Base-by-base conservation (phyloP, 2,888 invertebrate species). In the Craniophora ligustri region DNA sequence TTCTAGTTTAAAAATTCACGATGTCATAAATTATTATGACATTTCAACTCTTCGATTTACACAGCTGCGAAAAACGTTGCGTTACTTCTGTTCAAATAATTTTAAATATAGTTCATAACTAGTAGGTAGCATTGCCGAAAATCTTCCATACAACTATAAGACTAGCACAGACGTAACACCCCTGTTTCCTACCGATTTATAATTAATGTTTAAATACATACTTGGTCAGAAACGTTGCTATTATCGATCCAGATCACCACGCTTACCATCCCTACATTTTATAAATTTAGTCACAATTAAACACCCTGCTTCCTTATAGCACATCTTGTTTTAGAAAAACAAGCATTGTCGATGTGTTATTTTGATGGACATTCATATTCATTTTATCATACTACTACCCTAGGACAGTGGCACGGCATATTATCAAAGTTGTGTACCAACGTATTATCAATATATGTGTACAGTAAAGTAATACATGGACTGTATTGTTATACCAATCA, bases 291-390 rank as follows among this genome's bases (percentile, higher is more conserved):
- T 44, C 35, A 45, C 26, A 32, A 47, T 26, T 47, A 45, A 63
- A 55, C 78, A 80, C 76, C 79, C 81, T 80, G 81, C 58, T n/a
- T n/a, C n/a, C n/a, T 72, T 66, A 38, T 67, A 67, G 58, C 59
- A 63, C 63, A 65, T 69, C 64, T 71, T 76, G 75, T 54, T 55
- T 31, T 46, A 26, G 7, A 16, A 31, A 73, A 67, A 72, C 75
- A 76, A 71, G 74, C 69, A 67, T 67, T 69, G 68, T 63, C 65
- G 61, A 62, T 41, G 34, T 28, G 18, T 38, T 41, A 32, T 56
- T 42, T 14, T 42, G 49, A 28, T 36, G 15, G 48, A 28, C 28
- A 28, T 7, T 34, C n/a, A 44, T 18, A 13, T 39, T 39, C 32
- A n/a, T n/a, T n/a, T n/a, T n/a, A n/a, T n/a, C n/a, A n/a, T n/a